Base-by-base conservation (phyloP, 2,888 invertebrate species). In the Ethmia dodecea region DNA sequence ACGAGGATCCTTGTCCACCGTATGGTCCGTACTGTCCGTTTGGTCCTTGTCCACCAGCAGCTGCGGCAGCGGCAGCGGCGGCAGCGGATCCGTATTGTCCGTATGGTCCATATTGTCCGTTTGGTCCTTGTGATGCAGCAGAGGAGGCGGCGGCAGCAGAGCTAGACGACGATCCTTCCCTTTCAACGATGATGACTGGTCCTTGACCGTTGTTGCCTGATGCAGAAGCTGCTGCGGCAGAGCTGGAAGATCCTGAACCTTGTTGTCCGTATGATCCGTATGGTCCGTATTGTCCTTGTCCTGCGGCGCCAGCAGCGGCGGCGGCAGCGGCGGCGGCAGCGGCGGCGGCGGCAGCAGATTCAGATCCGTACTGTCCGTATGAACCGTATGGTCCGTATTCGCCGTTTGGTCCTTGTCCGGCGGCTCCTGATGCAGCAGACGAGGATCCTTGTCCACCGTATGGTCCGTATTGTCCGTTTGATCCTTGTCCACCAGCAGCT, bases 401-500 rank as follows among this genome's bases (percentile, higher is more conserved):
- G n/a, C n/a, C 20, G 6, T 22, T 27, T 24, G 6, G 14, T 31
- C 37, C 39, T 25, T 13, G 10, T 31, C 28, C 28, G 9, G 24
- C 12, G 13, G 35, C 30, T 8, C n/a, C 30, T 4, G 25, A 12
- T 5, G 33, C 25, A 18, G 33, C 26, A 11, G 13, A 29, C 2
- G 18, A 9, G 2, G 40, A 27, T 13, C 31, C 32, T 32, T 27
- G 27, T 15, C 8, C 12, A 22, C 32, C 39, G 25, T 35, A 25
- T 40, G 20, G 26, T 29, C 35, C 32, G 3, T 2, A 13, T 12
- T 12, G 28, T 11, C 31, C 38, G 5, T 35, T 4, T 39, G 33
- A 15, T 33, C 29, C 39, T 8, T 33, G 10, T 20, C 16, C 16
- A 3, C 28, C 28, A 14, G 25, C 36, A 3, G 32, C 13, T 2